Base-by-base conservation (phyloP, 1,140 invertebrate genomes). In the Bilobella aurantiaca region DNA sequence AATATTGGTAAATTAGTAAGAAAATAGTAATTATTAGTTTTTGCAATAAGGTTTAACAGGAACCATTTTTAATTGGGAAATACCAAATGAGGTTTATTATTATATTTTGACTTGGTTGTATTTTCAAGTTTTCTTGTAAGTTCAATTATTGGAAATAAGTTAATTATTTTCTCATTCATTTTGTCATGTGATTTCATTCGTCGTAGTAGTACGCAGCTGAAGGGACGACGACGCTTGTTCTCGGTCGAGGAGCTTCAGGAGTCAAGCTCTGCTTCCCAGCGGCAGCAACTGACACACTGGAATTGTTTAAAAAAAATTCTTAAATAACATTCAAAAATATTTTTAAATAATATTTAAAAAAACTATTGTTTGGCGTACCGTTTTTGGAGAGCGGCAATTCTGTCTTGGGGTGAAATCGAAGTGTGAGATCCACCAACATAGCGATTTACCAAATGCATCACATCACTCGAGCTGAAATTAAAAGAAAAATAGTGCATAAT, bases 361-460 rank as follows among this genome's bases (percentile, higher is more conserved):
- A 42, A 42, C 8, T 8, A 42, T 42, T 42, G 18, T 23, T 14
- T 23, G 31, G 21, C 16, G 3, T 25, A 64, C 63, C 49, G 57
- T 58, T 47, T 65, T 3, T 59, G 58, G 18, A 69, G 31, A 28
- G 70, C 57, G 5, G 58, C 58, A 31, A 72, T 59, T 37, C 65
- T n/a, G 1, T 49, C 59, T 12, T 85, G 80, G 16, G 83, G 87
- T 34, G 84, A 84, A 0, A 82, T 75, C 5, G 21, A 30, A 2
- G 87, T 88, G 73, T 89, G 86, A 61, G 82, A 84, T 18, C 86
- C 87, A 21, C 87, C 86, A 57, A 84, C 86, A 73, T 88, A 87
- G 1, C 87, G 82, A 67, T 85, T 85, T 56, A 83, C 84, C 5
- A 85, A 75, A 70, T 86, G 81, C 66, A 65, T 60, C 2, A 67